Conservation (phyloP, 1,140 invertebrate genomes). For the Dendroctonus ponderosae region DNA sequence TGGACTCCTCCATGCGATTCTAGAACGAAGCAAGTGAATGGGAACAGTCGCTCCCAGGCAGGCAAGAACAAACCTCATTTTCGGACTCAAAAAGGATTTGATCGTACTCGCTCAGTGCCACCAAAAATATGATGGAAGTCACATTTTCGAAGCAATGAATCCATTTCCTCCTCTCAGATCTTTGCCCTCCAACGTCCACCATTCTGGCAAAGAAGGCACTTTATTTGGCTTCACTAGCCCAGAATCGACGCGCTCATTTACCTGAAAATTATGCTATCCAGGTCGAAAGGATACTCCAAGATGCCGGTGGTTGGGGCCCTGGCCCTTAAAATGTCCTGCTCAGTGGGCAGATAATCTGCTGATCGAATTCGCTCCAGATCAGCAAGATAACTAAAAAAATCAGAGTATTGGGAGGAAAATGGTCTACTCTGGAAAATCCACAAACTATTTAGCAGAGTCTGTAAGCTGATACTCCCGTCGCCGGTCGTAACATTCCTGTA, state of each 20-base stretch:
- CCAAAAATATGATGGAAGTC: conserved; percentile 96
- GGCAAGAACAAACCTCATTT: conserved; percentile 46
- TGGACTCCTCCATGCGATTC: conserved; percentile 99
- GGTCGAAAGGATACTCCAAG: conserved; percentile 97
- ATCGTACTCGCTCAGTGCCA: conserved; percentile 73
- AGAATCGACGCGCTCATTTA: conserved; percentile 49
- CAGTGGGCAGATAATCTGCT: conserved; percentile 89
- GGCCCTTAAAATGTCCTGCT: conserved; percentile 95
- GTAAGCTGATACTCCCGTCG: conserved; percentile 99
- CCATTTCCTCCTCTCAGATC: conserved; percentile 98
- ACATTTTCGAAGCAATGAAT: conserved; percentile 99
- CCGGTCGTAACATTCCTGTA: conserved; percentile 99
- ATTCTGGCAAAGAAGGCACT: conserved; percentile 64
- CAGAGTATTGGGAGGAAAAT: not conserved
- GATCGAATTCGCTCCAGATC: conserved; percentile 85
- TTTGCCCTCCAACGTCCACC: conserved; percentile 96
- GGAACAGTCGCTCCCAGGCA: not conserved
- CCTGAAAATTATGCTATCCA: conserved; percentile 97
- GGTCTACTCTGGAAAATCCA: not conserved
- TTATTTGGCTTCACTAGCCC: not conserved
- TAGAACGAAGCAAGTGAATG: conserved; percentile 46
- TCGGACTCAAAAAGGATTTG: conserved; percentile 52
- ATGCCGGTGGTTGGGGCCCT: conserved; percentile 95
- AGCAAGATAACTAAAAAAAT: conserved; percentile 71
- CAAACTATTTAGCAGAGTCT: conserved; percentile 99